These are phyloP conservation scores for Prunella strophiata DNA, from an alignment of 2,797 vertebrate species.

Conservation along the genomic window DNA sequence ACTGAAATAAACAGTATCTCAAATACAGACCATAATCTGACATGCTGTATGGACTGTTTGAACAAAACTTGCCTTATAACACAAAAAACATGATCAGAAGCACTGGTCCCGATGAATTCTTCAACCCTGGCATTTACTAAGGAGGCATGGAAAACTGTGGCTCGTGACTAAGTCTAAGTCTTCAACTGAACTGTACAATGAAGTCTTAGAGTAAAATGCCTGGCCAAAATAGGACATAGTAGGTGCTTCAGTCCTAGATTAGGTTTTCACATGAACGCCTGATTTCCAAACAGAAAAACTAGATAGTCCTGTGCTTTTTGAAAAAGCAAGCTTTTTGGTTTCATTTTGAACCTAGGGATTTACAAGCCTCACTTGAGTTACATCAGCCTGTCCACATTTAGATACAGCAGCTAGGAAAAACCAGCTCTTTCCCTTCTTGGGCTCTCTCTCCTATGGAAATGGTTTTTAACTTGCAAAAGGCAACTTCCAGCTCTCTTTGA, in stretches of 20 bases:
- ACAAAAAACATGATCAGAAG: neutral
- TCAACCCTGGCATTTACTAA: neutral
- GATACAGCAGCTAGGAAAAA: neutral
- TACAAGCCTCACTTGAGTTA: neutral
- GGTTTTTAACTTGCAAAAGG: slow-evolving; percentile 19
- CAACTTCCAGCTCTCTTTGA: slow-evolving; percentile 76
- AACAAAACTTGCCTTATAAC: neutral
- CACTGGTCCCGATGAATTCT: neutral
- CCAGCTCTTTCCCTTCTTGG: slow-evolving; percentile 7
- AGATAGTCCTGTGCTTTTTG: neutral
- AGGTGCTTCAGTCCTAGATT: neutral
- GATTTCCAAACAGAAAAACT: neutral
- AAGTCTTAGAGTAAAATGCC: neutral
- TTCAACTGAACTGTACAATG: neutral
- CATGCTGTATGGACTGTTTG: neutral
- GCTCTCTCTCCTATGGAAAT: neutral
- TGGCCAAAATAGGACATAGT: neutral
- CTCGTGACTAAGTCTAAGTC: neutral
- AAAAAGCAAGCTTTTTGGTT: neutral
- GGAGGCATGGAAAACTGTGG: slow-evolving; percentile 51
- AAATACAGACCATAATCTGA: neutral
- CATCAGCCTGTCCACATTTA: neutral
- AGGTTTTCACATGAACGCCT: neutral
- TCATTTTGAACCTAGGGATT: neutral
- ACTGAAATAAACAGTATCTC: neutral